These are phyloP conservation scores for Lophotis ruficrista DNA, from an alignment of 2,113 vertebrate genomes.

Conservation along the genomic window DNA sequence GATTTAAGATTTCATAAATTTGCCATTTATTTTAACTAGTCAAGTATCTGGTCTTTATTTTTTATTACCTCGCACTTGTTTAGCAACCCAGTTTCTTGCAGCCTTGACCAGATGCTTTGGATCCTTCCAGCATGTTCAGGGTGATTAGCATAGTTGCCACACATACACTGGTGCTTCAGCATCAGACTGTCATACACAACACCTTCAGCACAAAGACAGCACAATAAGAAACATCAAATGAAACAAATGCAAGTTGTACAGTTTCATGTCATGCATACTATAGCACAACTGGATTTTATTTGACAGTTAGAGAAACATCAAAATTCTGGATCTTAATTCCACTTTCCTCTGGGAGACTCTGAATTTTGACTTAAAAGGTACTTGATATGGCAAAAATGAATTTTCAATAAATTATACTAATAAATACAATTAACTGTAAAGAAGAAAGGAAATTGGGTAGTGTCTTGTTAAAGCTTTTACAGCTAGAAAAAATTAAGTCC, in stretches of 20 bases:
- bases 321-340: neutral
- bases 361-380: neutral
- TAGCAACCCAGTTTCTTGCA: conserved; percentile 82
- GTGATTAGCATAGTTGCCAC: conserved; percentile 78
- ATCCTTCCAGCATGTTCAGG: conserved; percentile 82
- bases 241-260: neutral
- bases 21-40: neutral
- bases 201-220: conserved; percentile 68
- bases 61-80: conserved; percentile 82
- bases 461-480: neutral
- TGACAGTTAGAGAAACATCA: neutral
- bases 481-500: neutral
- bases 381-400: neutral
- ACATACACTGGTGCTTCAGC: conserved; percentile 84
- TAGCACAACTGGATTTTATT: neutral
- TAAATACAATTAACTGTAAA: neutral
- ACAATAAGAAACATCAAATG: neutral
- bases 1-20: neutral
- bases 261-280: neutral
- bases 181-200: conserved; percentile 81
- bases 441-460: neutral
- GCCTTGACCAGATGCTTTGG: conserved; percentile 85
- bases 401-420: neutral
- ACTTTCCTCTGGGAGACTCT: neutral
- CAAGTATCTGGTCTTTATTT: neutral